Evolutionary conservation across 2,888 invertebrate species (phyloP).

Genomic region (Andricus curvator): DNA sequence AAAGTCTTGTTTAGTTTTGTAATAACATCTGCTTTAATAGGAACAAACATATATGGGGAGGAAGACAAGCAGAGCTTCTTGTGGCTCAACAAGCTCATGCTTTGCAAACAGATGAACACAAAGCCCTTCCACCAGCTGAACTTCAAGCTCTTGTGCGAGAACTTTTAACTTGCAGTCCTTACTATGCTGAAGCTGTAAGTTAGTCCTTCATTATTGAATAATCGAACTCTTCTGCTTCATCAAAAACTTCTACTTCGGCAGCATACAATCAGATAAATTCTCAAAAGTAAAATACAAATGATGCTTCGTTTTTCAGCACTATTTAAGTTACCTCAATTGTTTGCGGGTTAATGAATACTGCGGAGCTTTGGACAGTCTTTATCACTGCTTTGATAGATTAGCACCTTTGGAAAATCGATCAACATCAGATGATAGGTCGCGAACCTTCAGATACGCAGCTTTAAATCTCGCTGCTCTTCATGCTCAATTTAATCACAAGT

Average conservation of each 20-base stretch:
- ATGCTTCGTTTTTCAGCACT: conserved; percentile 83
- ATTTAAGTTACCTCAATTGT: conserved; percentile 93
- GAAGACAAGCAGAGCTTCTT: conserved; percentile 93
- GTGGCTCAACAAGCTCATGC: conserved; percentile 92
- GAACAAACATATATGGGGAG: conserved; percentile 85
- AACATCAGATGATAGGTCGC: conserved; percentile 79
- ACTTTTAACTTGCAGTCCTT: conserved; percentile 87
- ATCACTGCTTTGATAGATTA: conserved; percentile 89
- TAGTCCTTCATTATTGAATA: background rate
- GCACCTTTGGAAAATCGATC: conserved; percentile 78
- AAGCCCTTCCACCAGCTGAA: conserved; percentile 87
- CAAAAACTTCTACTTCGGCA: background rate
- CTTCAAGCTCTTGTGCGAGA: conserved; percentile 87
- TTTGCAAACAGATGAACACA: conserved; percentile 89
- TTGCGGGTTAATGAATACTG: conserved; percentile 92
- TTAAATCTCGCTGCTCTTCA: conserved; percentile 94
- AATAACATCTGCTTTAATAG: conserved; percentile 37
- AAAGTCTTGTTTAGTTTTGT: background rate
- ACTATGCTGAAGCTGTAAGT: conserved; percentile 90
- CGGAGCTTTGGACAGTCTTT: conserved; percentile 88
- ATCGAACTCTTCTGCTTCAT: too few species aligned
- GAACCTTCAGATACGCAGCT: conserved; percentile 91
- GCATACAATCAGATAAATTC: conserved; percentile 45
- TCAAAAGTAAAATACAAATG: background rate
- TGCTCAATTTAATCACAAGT: conserved; percentile 91